phyloP scores from a whole-genome alignment of 2,113 vertebrate genomes.

The Oncorhynchus keta region DNA sequence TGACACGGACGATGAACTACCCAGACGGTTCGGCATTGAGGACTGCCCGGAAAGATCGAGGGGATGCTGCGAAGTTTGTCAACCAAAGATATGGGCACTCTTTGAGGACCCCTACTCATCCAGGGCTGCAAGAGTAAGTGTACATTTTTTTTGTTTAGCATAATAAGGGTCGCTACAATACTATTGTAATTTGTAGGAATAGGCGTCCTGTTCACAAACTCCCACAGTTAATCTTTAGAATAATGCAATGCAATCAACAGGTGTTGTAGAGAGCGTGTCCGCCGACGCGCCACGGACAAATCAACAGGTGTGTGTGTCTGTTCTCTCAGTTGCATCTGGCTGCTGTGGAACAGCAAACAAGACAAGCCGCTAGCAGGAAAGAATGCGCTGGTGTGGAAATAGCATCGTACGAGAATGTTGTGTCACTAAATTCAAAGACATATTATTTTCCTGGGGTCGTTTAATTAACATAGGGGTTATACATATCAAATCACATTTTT shows the following conservation, averaged over 20 bases:
- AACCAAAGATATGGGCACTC: slow-evolving; percentile 91
- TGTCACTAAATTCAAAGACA: too few relatives aligned
- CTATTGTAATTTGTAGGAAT: neutral
- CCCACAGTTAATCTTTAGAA: neutral
- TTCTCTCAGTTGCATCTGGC: neutral
- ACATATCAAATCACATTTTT: too few relatives aligned
- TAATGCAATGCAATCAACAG: neutral
- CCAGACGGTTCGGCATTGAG: slow-evolving; percentile 82
- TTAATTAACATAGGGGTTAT: too few relatives aligned
- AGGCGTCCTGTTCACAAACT: neutral
- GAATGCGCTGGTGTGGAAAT: too few relatives aligned
- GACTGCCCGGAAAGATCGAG: slow-evolving; percentile 77
- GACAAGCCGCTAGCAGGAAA: too few relatives aligned
- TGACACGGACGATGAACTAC: slow-evolving; percentile 72
- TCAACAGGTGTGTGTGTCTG: neutral
- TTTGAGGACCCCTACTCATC: slow-evolving; percentile 98
- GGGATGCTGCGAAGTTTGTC: slow-evolving; percentile 83
- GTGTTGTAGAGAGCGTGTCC: neutral
- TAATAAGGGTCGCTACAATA: neutral
- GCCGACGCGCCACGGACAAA: neutral
- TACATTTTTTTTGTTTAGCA: neutral
- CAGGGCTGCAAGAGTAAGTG: slow-evolving; percentile 90
- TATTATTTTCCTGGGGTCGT: too few relatives aligned
- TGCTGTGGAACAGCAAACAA: too few relatives aligned
- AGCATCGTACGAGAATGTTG: too few relatives aligned